Conservation (phyloP, 2,888 invertebrate species). For the Meghimatium bilineatum region DNA sequence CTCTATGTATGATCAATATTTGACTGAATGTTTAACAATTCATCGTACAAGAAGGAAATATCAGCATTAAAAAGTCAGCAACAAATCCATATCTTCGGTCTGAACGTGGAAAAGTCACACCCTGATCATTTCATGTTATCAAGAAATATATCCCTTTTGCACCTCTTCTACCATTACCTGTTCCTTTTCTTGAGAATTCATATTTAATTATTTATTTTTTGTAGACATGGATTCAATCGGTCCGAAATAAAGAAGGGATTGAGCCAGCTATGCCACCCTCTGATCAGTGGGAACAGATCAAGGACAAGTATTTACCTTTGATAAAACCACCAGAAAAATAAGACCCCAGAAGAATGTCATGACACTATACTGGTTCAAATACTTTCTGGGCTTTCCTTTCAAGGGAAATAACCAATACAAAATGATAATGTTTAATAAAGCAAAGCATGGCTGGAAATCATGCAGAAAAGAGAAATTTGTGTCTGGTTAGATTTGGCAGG, state of each 20-base stretch:
- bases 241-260: slow-evolving; percentile 83
- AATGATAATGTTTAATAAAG: neutral
- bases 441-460: too few relatives aligned
- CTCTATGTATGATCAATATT: too few relatives aligned
- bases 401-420: neutral
- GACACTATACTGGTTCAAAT: neutral
- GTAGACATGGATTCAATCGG: slow-evolving; percentile 70
- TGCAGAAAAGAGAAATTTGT: too few relatives aligned
- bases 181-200: neutral
- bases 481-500: too few relatives aligned
- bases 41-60: too few relatives aligned
- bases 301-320: slow-evolving; percentile 54
- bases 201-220: slow-evolving; percentile 6
- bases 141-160: too few relatives aligned
- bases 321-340: neutral
- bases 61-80: too few relatives aligned
- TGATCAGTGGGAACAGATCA: slow-evolving; percentile 82
- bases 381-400: neutral
- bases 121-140: too few relatives aligned
- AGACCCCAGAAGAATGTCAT: neutral
- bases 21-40: too few relatives aligned
- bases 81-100: too few relatives aligned
- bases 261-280: slow-evolving; percentile 83
- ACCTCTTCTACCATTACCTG: too few relatives aligned
- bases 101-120: too few relatives aligned